A percentile compares a stretch with the other conserved stretches of the same genome.
Evolutionary conservation across 2,888 invertebrate genomes (phyloP).

Genomic region (Fragum fragum): DNA sequence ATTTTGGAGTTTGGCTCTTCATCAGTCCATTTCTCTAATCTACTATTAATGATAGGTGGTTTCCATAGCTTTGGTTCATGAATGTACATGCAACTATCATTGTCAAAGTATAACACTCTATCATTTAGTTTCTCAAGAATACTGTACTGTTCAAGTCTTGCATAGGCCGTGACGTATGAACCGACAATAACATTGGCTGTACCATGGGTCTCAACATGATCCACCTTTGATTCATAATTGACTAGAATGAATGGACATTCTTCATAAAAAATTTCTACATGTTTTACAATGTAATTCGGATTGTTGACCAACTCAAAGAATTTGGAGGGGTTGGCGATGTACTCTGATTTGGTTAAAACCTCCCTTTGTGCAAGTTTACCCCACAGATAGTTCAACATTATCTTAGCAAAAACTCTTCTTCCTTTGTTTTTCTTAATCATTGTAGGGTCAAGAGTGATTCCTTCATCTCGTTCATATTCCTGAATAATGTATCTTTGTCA

Average conservation of each 20-base stretch:
- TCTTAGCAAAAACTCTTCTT: too few relatives aligned
- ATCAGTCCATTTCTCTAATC: slow-evolving; percentile 8
- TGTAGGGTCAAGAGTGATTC: too few relatives aligned
- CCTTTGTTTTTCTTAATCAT: too few relatives aligned
- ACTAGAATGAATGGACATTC: neutral
- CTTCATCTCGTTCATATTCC: too few relatives aligned
- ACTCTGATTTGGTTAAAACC: neutral
- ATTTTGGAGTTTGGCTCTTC: neutral
- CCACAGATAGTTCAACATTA: too few relatives aligned
- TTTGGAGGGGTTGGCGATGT: neutral
- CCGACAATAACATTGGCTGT: slow-evolving; percentile 9
- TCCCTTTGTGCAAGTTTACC: neutral
- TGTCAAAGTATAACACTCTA: slow-evolving; percentile 9
- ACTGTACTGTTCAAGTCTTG: neutral
- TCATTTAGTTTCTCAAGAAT: neutral
- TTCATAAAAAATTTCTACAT: neutral
- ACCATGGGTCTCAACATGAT: neutral
- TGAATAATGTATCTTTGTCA: too few relatives aligned
- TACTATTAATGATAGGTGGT: neutral
- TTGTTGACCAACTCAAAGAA: slow-evolving; percentile 2
- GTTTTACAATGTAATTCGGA: neutral
- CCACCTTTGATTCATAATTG: neutral
- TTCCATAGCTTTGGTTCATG: neutral
- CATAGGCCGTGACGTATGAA: slow-evolving; percentile 2
- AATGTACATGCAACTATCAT: slow-evolving; percentile 2